Evolutionary conservation across 1,140 invertebrate genomes (phyloP).

Genomic region (Lysiphlebus fabarum): DNA sequence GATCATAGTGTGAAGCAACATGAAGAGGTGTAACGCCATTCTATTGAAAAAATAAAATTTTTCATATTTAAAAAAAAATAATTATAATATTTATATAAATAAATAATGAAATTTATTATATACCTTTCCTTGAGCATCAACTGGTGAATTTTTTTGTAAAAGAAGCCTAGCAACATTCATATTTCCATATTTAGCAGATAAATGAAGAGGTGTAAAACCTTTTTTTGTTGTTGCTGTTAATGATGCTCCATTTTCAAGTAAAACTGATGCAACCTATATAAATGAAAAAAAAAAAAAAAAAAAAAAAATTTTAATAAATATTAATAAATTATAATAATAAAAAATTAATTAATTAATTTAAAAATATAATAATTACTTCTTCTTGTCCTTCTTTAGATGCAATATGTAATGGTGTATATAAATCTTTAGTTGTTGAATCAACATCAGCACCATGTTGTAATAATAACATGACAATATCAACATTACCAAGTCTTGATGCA

Average conservation of each 20-base stretch:
- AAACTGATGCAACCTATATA: constrained; percentile 75
- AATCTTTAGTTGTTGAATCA: constrained; percentile 86
- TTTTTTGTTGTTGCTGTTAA: constrained; percentile 90
- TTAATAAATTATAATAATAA: too few relatives aligned
- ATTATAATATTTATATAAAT: background rate
- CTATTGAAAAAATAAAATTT: constrained; percentile 40
- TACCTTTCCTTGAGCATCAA: constrained; percentile 91
- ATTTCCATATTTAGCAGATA: constrained; percentile 96
- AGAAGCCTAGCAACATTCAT: constrained; percentile 87
- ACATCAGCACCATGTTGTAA: constrained; percentile 86
- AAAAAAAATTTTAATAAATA: too few relatives aligned
- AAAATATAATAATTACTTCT: constrained; percentile 57
- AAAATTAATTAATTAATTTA: too few relatives aligned
- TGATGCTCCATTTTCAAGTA: constrained; percentile 92
- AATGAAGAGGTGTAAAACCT: constrained; percentile 95
- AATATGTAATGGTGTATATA: constrained; percentile 95
- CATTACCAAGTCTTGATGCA: constrained; percentile 86
- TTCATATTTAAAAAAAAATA: too few relatives aligned
- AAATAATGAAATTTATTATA: background rate
- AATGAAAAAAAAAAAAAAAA: constrained; percentile 52
- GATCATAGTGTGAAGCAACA: constrained; percentile 96
- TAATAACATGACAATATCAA: constrained; percentile 87
- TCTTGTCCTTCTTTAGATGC: constrained; percentile 95
- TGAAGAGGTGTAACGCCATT: constrained; percentile 97
- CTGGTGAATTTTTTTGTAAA: constrained; percentile 81